These are phyloP conservation scores for Drosophila anomelani DNA, from an alignment of 2,888 invertebrate species.

Conservation along the genomic window DNA sequence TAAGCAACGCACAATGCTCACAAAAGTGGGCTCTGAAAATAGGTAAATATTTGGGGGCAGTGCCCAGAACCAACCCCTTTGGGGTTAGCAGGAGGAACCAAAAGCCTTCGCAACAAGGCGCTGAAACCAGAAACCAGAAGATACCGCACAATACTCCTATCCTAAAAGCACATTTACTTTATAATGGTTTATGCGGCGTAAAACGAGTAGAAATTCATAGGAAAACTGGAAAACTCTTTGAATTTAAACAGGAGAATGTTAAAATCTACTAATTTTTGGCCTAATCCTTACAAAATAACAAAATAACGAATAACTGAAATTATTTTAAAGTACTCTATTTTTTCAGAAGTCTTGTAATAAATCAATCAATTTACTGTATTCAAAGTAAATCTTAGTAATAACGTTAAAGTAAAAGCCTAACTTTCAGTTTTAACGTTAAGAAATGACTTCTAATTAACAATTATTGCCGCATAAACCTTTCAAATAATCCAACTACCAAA, in stretches of 20 bases:
- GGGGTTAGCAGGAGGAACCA: conserved; percentile 1
- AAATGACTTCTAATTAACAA: not conserved
- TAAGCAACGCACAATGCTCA: conserved; percentile 49
- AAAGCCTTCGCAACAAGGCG: conserved; percentile 33
- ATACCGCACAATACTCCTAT: conserved; percentile 13
- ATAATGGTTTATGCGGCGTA: conserved; percentile 51
- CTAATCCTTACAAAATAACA: no score
- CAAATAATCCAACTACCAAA: conserved; percentile 47
- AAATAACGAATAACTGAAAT: not conserved
- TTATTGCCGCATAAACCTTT: conserved; percentile 56
- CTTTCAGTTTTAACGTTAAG: not conserved
- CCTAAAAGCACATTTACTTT: conserved; percentile 16
- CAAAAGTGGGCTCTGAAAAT: conserved; percentile 28
- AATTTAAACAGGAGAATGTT: not conserved
- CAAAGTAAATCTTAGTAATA: not conserved
- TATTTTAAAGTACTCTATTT: not conserved
- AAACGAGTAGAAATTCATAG: not conserved
- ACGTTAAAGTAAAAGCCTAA: not conserved
- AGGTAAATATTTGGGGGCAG: conserved; percentile 37
- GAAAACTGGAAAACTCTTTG: not conserved
- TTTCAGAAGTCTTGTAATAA: no score
- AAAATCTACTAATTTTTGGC: no score
- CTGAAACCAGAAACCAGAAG: conserved; percentile 36
- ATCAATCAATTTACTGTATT: not conserved
- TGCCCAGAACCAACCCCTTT: conserved; percentile 40